A percentile compares a stretch with the other conserved stretches of the same genome.
phyloP scores from a whole-genome alignment of 2,888 invertebrate species.

The Lucinisca nassula region DNA sequence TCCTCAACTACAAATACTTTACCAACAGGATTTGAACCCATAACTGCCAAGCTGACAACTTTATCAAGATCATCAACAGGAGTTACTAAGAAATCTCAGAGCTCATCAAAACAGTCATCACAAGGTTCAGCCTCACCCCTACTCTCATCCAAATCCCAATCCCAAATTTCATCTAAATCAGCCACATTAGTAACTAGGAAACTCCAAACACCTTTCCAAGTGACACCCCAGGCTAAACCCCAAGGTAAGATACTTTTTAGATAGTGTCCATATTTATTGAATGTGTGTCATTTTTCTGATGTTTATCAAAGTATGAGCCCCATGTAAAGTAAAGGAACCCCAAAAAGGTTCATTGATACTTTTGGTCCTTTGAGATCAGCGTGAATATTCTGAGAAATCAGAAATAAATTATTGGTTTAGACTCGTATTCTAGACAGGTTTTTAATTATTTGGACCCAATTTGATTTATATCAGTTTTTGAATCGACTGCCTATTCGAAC shows the following conservation, averaged over 20 bases:
- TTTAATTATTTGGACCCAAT: too few species aligned
- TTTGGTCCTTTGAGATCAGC: too few species aligned
- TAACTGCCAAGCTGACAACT: neutral
- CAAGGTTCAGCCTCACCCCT: neutral
- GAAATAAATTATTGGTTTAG: too few species aligned
- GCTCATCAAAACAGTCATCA: slow-evolving; percentile 18
- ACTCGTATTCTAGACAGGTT: too few species aligned
- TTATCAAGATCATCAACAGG: neutral
- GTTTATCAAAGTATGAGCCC: too few species aligned
- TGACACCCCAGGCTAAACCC: neutral
- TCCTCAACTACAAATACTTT: neutral
- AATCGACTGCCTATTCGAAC: too few species aligned
- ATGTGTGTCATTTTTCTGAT: too few species aligned
- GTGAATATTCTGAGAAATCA: too few species aligned
- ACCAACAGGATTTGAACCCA: neutral
- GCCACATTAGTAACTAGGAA: neutral
- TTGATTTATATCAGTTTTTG: too few species aligned
- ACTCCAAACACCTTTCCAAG: neutral
- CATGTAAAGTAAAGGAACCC: too few species aligned
- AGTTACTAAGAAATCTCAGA: neutral
- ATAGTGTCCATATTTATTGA: too few species aligned
- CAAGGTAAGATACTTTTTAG: neutral
- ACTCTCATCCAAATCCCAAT: neutral
- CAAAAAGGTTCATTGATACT: too few species aligned
- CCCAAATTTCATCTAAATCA: neutral